phyloP scores from a whole-genome alignment of 2,113 vertebrate genomes.

The Malurus cyaneus region DNA sequence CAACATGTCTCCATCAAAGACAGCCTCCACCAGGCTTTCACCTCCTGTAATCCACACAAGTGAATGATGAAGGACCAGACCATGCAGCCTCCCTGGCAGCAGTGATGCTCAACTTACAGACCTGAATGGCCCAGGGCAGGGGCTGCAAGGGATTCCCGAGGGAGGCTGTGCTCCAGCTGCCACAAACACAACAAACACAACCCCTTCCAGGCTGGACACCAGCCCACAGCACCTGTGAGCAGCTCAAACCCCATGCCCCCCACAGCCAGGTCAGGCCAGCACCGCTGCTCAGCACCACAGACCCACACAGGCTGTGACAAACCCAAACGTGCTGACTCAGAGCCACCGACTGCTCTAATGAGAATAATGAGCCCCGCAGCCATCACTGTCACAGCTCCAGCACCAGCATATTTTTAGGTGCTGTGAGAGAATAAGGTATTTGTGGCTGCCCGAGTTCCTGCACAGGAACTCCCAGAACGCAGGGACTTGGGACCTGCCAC shows the following conservation, averaged over 20 bases:
- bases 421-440: background rate
- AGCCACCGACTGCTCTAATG: background rate
- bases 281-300: background rate
- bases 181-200: background rate
- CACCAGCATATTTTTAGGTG: background rate
- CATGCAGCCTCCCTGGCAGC: background rate
- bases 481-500: background rate
- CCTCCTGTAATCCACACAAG: background rate
- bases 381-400: background rate
- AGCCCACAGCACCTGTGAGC: rapidly evolving
- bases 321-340: conserved; percentile 52
- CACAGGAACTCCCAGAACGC: background rate
- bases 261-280: background rate
- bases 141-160: background rate
- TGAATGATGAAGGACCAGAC: background rate
- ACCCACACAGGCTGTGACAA: background rate
- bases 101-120: rapidly evolving
- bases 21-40: rapidly evolving
- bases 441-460: background rate
- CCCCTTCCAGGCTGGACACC: background rate
- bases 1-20: background rate
- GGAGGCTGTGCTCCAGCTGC: background rate
- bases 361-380: conserved; percentile 33
- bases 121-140: background rate
- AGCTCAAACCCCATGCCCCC: background rate